phyloP scores from a whole-genome alignment of 1,140 invertebrate species.

The Ceratina japonica region DNA sequence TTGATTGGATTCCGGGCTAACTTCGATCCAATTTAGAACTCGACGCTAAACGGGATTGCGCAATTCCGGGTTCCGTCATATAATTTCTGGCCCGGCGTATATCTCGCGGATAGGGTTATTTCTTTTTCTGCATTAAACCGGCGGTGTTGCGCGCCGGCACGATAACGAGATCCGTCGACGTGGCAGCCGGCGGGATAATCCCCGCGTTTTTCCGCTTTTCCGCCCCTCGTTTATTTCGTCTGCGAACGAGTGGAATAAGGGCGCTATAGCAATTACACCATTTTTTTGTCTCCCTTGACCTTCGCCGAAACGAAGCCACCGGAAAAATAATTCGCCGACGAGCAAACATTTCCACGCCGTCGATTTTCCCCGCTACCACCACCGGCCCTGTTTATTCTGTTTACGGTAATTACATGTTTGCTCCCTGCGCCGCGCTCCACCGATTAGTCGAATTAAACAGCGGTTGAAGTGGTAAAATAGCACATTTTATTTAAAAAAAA shows the following conservation, averaged over 20 bases:
- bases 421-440: too few species aligned
- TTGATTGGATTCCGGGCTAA: too few species aligned
- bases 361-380: not conserved
- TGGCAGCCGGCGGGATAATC: not conserved
- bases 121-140: too few species aligned
- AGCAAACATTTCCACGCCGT: slow-evolving; percentile 3
- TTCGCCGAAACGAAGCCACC: not conserved
- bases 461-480: too few species aligned
- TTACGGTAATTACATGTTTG: not conserved
- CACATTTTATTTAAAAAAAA: too few species aligned
- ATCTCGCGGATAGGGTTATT: too few species aligned
- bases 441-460: too few species aligned
- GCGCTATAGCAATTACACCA: not conserved
- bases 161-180: not conserved
- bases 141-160: not conserved
- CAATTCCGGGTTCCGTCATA: too few species aligned
- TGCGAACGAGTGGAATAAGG: not conserved
- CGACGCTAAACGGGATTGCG: too few species aligned
- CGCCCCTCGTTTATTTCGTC: slow-evolving; percentile 12
- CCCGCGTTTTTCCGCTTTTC: slow-evolving; percentile 5
- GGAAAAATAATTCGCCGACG: slow-evolving; percentile 9
- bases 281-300: slow-evolving; percentile 9
- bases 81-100: too few species aligned
- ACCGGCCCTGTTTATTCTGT: not conserved
- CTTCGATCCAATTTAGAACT: too few species aligned